These are phyloP conservation scores for Pristionchus japonicus DNA, from an alignment of 2,888 invertebrate species.

Conservation along the genomic window DNA sequence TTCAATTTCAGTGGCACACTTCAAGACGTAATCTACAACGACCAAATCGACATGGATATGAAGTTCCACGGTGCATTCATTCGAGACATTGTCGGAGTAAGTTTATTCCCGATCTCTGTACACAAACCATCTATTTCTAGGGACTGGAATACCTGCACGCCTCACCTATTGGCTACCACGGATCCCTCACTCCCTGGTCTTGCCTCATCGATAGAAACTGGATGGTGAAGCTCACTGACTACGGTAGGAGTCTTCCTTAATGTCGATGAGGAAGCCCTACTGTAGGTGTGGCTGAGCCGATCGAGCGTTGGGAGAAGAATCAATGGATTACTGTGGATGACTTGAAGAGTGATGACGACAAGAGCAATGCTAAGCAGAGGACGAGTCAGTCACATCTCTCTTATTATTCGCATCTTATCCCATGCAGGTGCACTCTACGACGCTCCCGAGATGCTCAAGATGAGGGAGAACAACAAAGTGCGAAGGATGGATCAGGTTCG, in stretches of 20 bases:
- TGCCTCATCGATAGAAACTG: constrained; percentile 67
- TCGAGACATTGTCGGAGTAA: constrained; percentile 63
- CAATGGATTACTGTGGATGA: constrained; percentile 62
- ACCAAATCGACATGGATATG: constrained; percentile 55
- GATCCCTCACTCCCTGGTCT: constrained; percentile 63
- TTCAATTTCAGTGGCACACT: constrained; percentile 46
- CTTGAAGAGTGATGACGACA: constrained; percentile 65
- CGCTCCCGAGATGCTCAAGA: constrained; percentile 73
- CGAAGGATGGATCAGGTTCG: constrained; percentile 66
- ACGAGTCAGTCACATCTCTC: constrained; percentile 65
- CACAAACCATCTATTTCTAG: background rate
- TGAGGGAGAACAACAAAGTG: constrained; percentile 67
- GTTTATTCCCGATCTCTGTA: background rate
- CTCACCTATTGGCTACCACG: constrained; percentile 63
- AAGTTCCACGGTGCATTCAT: constrained; percentile 67
- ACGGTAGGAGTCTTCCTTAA: constrained; percentile 51
- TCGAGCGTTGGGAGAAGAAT: constrained; percentile 73
- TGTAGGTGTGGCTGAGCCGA: constrained; percentile 67
- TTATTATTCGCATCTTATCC: too few relatives aligned
- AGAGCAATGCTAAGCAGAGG: constrained; percentile 67
- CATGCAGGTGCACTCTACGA: constrained; percentile 63
- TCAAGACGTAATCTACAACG: constrained; percentile 65
- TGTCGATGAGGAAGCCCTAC: too few relatives aligned
- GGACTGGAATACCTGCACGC: constrained; percentile 65
- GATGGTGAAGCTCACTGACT: constrained; percentile 66